These are phyloP conservation scores for Drosophila insularis DNA, from an alignment of 1,140 invertebrate species.

Conservation along the genomic window DNA sequence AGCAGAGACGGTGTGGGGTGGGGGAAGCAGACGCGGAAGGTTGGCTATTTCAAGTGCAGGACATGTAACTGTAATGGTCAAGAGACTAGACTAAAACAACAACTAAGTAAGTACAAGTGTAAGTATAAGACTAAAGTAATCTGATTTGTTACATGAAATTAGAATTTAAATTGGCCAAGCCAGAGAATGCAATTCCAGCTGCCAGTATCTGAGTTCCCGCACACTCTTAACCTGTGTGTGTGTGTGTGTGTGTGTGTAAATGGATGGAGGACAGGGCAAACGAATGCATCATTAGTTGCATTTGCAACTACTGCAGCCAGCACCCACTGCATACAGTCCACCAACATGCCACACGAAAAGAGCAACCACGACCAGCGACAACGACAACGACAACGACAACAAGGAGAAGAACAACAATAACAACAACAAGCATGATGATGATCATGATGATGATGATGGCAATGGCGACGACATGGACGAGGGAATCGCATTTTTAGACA, in stretches of 20 bases:
- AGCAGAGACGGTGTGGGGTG: neutral
- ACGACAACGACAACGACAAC: slow-evolving; percentile 43
- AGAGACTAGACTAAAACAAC: slow-evolving; percentile 13
- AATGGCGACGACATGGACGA: slow-evolving; percentile 8
- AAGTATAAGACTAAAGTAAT: slow-evolving; percentile 39
- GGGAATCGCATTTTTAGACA: slow-evolving; percentile 62
- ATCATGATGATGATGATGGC: neutral
- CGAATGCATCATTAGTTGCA: slow-evolving; percentile 70
- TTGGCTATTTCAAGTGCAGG: slow-evolving; percentile 14
- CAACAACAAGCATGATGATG: neutral
- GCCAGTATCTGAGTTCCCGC: neutral
- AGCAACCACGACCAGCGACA: slow-evolving; percentile 60
- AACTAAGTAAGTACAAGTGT: neutral
- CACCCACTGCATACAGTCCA: slow-evolving; percentile 34
- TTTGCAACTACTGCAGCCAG: slow-evolving; percentile 18
- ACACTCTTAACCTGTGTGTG: neutral
- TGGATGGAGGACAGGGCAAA: slow-evolving; percentile 20
- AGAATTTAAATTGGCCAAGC: slow-evolving; percentile 70
- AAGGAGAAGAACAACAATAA: slow-evolving; percentile 43
- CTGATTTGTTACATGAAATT: slow-evolving; percentile 76
- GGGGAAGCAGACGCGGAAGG: no score
- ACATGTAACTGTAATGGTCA: slow-evolving; percentile 62
- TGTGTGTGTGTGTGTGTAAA: neutral
- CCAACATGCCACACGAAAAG: slow-evolving; percentile 40
- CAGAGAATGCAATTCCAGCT: slow-evolving; percentile 54